Base-by-base conservation (phyloP, 2,888 invertebrate genomes). In the Perdita meconis region DNA sequence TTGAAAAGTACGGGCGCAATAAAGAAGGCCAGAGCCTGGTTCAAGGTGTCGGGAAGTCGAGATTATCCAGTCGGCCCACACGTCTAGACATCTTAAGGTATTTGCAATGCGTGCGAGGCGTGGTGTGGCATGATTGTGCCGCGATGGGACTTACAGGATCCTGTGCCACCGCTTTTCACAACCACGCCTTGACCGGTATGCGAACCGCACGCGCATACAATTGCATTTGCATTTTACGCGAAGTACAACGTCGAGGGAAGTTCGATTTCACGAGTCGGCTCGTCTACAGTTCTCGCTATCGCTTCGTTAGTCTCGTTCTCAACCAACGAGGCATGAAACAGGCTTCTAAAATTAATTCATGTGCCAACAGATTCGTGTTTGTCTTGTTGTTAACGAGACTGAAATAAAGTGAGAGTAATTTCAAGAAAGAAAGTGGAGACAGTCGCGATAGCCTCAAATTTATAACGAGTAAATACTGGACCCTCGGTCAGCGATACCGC, bases 31-130 rank as follows among this genome's bases (percentile, higher is more conserved):
- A 51, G 19, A n/a, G n/a, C n/a, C 4, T 22, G 24, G n/a, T 13
- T 60, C 65, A 68, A 63, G 65, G 59, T 75, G 69, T 64, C 70
- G 57, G 68, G 42, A 19, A 70, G 70, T 51, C 67, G 70, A 75
- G 75, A 82, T 85, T 84, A 85, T 74, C 72, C 69, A 56, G 78
- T 59, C 77, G 47, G 77, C 87, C 87, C 87, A 88, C 87, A 86
- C 87, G 88, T 88, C 88, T 88, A 88, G 87, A 88, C 88, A 64
- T 84, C 83, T 85, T 72, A 82, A 86, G 82, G 69, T 80, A 80
- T 81, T 84, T 85, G 79, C 75, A 82, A 65, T 76, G 80, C 65
- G 71, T 76, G 60, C 78, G 71, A 83, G 76, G 72, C 78, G 78
- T 81, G 81, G 83, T 86, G 76, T 79, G 78, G 78, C 78, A 78